phyloP scores from a whole-genome alignment of 2,113 vertebrate genomes.

The Copsychus sechellarum region DNA sequence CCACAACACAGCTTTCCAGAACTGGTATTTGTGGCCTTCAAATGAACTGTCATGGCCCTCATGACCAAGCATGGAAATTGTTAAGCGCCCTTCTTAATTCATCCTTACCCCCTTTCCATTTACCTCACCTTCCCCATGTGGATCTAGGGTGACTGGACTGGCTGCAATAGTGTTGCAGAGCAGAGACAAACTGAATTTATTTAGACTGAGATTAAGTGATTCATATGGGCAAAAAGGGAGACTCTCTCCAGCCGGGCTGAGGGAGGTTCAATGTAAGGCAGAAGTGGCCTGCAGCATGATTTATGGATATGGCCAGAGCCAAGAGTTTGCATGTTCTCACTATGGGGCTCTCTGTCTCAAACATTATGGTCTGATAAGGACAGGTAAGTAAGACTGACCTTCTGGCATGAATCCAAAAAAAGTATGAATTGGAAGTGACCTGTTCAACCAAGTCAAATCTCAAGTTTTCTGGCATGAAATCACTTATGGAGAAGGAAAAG shows the following conservation, averaged over 20 bases:
- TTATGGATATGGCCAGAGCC: not conserved
- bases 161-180: not conserved
- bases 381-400: not conserved
- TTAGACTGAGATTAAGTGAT: not conserved
- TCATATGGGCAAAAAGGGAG: not conserved
- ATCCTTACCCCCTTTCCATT: not conserved
- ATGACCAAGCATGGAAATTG: not conserved
- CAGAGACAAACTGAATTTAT: not conserved
- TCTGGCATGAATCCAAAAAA: not conserved
- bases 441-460: not conserved
- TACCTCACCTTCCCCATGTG: not conserved
- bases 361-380: not conserved
- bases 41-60: not conserved
- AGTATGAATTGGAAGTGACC: not conserved
- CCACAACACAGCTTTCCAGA: not conserved
- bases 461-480: not conserved
- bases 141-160: not conserved
- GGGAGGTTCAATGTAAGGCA: not conserved
- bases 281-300: not conserved
- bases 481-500: not conserved
- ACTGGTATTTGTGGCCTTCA: not conserved
- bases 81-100: not conserved
- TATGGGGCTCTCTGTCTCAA: not conserved
- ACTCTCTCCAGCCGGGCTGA: not conserved
- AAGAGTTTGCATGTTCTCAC: not conserved